Conservation (phyloP, 2,797 vertebrate species). For the Acrossocheilus wenchowensis region DNA sequence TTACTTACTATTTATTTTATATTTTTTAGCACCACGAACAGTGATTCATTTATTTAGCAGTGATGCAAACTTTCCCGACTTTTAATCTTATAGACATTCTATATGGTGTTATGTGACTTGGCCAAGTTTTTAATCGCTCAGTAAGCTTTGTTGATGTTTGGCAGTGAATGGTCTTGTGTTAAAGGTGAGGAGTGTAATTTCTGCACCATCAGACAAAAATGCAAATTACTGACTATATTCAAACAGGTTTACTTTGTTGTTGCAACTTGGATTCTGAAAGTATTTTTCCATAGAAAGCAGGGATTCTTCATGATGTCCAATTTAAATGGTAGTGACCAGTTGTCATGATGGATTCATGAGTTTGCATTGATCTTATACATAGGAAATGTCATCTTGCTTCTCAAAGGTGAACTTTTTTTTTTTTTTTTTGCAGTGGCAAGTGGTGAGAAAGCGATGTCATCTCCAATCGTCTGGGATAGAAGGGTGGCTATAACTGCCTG, state of each 20-base stretch:
- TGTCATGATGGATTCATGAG: neutral
- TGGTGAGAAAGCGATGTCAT: slow-evolving; percentile 15
- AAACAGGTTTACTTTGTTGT: neutral
- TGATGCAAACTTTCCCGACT: neutral
- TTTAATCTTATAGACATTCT: neutral
- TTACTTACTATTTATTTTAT: neutral
- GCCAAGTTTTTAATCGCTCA: neutral
- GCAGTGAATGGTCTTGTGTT: too few species aligned
- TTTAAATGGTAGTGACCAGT: neutral
- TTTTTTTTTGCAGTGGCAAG: neutral
- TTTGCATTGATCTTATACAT: neutral
- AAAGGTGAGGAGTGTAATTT: neutral
- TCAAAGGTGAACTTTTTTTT: neutral
- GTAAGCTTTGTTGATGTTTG: neutral
- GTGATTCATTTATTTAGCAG: neutral
- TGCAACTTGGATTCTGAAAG: neutral
- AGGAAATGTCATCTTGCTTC: neutral
- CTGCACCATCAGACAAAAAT: neutral
- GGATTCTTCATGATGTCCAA: neutral
- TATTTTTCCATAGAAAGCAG: neutral
- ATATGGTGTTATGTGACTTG: neutral
- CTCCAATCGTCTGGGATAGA: neutral
- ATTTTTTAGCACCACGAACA: neutral
- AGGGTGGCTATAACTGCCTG: slow-evolving; percentile 6
- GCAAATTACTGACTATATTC: neutral